Evolutionary conservation across 1,140 invertebrate genomes (phyloP).

Genomic region (Zaprionus gabonicus): DNA sequence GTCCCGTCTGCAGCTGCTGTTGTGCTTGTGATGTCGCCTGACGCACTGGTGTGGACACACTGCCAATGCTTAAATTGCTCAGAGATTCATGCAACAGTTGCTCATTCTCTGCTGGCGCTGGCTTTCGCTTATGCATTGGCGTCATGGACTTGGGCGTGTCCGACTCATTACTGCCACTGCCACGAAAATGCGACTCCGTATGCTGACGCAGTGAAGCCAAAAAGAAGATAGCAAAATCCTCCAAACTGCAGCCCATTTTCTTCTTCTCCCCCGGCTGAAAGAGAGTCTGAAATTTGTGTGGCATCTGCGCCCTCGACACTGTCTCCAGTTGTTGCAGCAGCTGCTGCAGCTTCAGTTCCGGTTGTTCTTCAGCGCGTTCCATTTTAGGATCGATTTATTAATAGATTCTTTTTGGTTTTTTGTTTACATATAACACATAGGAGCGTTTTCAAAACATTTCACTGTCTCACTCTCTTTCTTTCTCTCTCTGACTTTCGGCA

Average conservation of each 20-base stretch:
- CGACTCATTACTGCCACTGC: conserved; percentile 31
- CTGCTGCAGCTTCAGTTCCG: conserved; percentile 50
- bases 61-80: conserved; percentile 30
- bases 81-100: conserved; percentile 28
- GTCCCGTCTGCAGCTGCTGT: conserved; percentile 6
- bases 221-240: conserved; percentile 77
- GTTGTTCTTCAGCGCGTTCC: conserved; percentile 23
- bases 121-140: conserved; percentile 40
- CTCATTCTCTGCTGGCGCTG: conserved; percentile 10
- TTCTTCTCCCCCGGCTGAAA: conserved; percentile 29
- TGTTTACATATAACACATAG: conserved; percentile 25
- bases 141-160: conserved; percentile 64
- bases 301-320: conserved; percentile 39
- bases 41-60: conserved; percentile 27
- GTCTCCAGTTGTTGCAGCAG: conserved; percentile 50
- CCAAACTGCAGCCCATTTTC: conserved; percentile 49
- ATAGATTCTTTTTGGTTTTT: conserved; percentile 8
- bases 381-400: conserved; percentile 19
- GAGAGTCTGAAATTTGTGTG: conserved; percentile 37
- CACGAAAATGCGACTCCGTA: conserved; percentile 64
- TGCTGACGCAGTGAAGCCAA: conserved; percentile 69
- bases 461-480: conserved; percentile 38
- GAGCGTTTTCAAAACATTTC: conserved; percentile 42
- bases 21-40: conserved; percentile 30
- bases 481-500: conserved; percentile 42